A percentile compares a stretch with the other conserved stretches of the same genome.
Conservation (phyloP, 2,113 vertebrate species). For the Equus przewalskii region DNA sequence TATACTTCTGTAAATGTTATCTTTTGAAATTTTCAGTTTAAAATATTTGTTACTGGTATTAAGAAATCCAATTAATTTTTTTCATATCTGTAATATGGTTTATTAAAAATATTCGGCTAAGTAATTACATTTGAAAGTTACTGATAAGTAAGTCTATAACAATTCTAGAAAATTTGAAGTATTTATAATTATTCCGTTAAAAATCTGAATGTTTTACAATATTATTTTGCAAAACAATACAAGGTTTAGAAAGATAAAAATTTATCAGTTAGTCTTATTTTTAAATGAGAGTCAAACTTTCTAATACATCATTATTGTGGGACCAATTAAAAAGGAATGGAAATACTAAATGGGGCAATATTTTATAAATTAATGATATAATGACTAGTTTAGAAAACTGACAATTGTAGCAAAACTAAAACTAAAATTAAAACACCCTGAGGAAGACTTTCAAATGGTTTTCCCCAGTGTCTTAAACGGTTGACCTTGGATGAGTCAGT, state of each 20-base stretch:
- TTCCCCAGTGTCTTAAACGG: not conserved
- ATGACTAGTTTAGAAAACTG: slow-evolving; percentile 3
- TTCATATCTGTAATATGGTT: not conserved
- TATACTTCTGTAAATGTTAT: not conserved
- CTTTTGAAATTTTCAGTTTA: slow-evolving; percentile 7
- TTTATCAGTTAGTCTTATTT: not conserved
- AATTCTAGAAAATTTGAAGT: not conserved
- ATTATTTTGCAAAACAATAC: not conserved
- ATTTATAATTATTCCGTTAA: slow-evolving; percentile 16
- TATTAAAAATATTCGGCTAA: not conserved
- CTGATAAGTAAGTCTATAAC: not conserved
- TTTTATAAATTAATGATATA: not conserved
- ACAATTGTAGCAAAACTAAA: not conserved
- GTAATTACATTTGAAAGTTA: not conserved
- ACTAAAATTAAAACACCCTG: not conserved
- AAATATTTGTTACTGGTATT: not conserved
- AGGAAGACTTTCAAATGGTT: not conserved
- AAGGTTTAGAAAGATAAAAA: not conserved
- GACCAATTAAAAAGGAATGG: not conserved
- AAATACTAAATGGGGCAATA: not conserved
- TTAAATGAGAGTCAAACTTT: slow-evolving; percentile 24
- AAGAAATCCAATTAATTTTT: not conserved
- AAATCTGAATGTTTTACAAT: not conserved
- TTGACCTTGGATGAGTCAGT: not conserved
- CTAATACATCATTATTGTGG: not conserved